Conservation (phyloP, 2,888 invertebrate genomes). For the Rhorus exstirpatorius region DNA sequence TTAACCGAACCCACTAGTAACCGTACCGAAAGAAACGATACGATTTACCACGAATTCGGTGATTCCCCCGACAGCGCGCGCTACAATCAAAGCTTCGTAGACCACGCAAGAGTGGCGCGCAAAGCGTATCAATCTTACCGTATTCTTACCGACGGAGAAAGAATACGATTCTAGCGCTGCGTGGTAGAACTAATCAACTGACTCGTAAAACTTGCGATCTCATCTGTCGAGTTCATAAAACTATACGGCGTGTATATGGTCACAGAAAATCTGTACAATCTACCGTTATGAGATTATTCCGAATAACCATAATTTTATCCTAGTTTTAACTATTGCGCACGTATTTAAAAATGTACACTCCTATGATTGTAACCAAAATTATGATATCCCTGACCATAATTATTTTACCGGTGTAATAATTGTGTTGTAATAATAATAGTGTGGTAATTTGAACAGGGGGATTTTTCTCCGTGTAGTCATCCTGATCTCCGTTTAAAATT, state of each 20-base stretch:
- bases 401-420: conserved; percentile 12
- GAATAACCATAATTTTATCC: neutral
- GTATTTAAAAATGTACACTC: conserved; percentile 16
- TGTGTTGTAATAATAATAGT: no score
- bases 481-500: no score
- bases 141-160: conserved; percentile 23
- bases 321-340: conserved; percentile 17
- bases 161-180: conserved; percentile 13
- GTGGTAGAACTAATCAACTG: conserved; percentile 20
- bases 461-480: conserved; percentile 34
- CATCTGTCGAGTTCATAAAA: conserved; percentile 19
- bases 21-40: conserved; percentile 3
- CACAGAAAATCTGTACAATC: conserved; percentile 5
- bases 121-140: conserved; percentile 7
- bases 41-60: conserved; percentile 8
- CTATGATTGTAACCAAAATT: conserved; percentile 14
- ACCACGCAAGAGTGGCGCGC: conserved; percentile 17
- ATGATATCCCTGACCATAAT: conserved; percentile 20
- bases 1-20: neutral
- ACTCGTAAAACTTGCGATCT: conserved; percentile 16
- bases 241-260: conserved; percentile 17
- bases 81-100: conserved; percentile 27
- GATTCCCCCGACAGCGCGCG: conserved; percentile 20
- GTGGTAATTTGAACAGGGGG: conserved; percentile 23
- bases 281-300: conserved; percentile 9